phyloP scores from a whole-genome alignment of 2,113 vertebrate genomes.

The Bubo scandiacus region DNA sequence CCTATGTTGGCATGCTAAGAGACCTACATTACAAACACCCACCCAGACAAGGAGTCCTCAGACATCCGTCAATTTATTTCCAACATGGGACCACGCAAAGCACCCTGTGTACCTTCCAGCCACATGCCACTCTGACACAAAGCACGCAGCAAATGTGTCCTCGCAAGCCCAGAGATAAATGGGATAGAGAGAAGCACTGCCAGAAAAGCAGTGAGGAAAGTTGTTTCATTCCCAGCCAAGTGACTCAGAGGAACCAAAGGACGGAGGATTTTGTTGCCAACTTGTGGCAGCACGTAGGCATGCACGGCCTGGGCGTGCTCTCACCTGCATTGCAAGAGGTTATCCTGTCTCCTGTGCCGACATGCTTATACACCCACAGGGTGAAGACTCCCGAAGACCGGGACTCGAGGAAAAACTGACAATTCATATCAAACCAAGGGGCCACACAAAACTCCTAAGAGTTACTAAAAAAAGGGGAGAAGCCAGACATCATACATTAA shows the following conservation, averaged over 20 bases:
- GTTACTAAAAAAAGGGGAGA: neutral
- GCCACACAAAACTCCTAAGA: neutral
- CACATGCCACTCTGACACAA: neutral
- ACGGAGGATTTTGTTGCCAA: neutral
- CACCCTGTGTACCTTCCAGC: neutral
- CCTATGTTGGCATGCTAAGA: neutral
- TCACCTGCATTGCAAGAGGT: neutral
- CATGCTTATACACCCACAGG: neutral
- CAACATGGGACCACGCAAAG: accelerated
- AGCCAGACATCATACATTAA: accelerated
- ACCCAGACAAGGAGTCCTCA: neutral
- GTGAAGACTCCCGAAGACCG: neutral
- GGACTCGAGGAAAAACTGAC: neutral
- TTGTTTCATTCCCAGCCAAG: neutral
- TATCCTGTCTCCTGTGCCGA: neutral
- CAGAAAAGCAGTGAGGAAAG: neutral
- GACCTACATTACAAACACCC: no score
- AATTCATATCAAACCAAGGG: neutral
- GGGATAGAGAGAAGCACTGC: neutral
- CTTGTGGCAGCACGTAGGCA: accelerated
- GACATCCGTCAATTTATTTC: neutral
- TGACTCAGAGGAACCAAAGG: neutral
- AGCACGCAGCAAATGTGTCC: neutral
- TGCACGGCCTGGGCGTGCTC: neutral
- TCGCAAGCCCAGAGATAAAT: neutral